Evolutionary conservation across 2,797 vertebrate species (phyloP).

Genomic region (Podarcis siculus): DNA sequence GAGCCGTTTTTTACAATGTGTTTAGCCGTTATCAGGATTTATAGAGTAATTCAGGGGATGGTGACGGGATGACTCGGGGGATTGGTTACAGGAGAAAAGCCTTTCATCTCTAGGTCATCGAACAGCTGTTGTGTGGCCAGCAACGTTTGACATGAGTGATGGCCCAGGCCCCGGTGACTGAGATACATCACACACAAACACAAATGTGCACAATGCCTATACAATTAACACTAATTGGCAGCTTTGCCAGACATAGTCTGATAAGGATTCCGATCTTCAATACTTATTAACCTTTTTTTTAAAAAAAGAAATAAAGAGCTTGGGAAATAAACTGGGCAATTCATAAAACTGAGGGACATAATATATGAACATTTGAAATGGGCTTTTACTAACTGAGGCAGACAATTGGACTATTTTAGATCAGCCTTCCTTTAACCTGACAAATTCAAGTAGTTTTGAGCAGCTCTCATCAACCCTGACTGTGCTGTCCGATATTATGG

Average conservation of each 20-base stretch:
- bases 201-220: fast-evolving
- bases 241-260: not conserved
- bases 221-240: constrained; percentile 60
- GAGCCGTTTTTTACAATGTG: not conserved
- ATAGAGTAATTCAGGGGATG: constrained; percentile 51
- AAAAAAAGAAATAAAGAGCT: constrained; percentile 20
- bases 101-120: constrained; percentile 60
- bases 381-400: not conserved
- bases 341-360: not conserved
- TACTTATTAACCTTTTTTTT: not conserved
- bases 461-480: not conserved
- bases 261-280: constrained; percentile 4
- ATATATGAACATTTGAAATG: not conserved
- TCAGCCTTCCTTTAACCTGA: not conserved
- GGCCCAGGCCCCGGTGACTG: constrained; percentile 27
- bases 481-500: not conserved
- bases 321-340: not conserved
- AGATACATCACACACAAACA: not conserved
- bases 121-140: constrained; percentile 56
- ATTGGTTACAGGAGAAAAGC: constrained; percentile 47
- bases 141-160: constrained; percentile 58
- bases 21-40: constrained; percentile 64
- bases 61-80: constrained; percentile 50
- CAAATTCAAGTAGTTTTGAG: not conserved
- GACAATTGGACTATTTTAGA: not conserved